Conservation (phyloP, 2,888 invertebrate genomes). For the Sipha maydis region DNA sequence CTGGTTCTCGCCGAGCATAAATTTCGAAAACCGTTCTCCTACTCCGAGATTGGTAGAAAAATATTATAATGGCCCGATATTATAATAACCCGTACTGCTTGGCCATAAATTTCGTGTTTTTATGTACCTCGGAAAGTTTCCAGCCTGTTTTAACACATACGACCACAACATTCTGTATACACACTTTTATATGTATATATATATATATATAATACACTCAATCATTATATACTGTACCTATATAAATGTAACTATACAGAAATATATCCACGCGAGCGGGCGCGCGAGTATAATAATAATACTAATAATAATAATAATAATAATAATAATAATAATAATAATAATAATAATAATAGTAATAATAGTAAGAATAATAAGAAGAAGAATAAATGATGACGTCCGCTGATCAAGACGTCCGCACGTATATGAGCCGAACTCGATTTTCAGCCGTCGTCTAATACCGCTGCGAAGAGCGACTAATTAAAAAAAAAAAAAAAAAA, state of each 20-base stretch:
- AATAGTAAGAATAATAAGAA: conserved; percentile 3
- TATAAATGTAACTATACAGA: background rate
- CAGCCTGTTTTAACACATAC: conserved; percentile 52
- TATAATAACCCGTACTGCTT: conserved; percentile 57
- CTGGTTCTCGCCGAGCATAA: conserved; percentile 55
- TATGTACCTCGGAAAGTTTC: conserved; percentile 53
- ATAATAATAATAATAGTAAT: background rate
- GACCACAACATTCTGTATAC: conserved; percentile 25
- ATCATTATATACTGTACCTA: background rate
- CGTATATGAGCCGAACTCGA: background rate
- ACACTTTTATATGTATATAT: background rate
- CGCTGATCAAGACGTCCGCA: conserved; percentile 37
- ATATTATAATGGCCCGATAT: conserved; percentile 59
- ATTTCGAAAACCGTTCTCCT: conserved; percentile 59
- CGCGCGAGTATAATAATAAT: background rate
- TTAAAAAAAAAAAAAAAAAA: background rate
- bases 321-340: conserved; percentile 1
- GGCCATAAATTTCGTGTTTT: conserved; percentile 60
- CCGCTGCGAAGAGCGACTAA: background rate
- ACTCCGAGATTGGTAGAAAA: conserved; percentile 60
- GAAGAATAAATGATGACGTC: conserved; percentile 25
- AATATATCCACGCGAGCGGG: background rate
- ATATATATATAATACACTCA: background rate
- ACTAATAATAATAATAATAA: too few relatives aligned
- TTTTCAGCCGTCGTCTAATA: background rate